Evolutionary conservation across 2,888 invertebrate species (phyloP).

Genomic region (Phania funesta): DNA sequence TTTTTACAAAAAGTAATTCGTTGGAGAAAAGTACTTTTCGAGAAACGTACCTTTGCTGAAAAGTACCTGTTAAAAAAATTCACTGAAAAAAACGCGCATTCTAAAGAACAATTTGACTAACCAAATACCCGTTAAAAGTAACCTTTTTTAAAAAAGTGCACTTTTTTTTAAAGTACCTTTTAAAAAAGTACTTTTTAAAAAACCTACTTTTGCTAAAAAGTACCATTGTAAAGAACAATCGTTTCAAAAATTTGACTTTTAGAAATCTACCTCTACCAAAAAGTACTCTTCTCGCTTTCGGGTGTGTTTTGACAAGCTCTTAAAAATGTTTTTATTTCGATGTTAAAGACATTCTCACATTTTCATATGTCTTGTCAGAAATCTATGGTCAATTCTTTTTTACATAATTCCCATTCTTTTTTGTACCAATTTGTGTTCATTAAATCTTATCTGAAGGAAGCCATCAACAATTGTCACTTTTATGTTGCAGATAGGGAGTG

Average conservation of each 20-base stretch:
- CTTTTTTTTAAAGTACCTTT: neutral
- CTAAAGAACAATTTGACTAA: no score
- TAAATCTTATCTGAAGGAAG: no score
- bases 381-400: slow-evolving; percentile 13
- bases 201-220: neutral
- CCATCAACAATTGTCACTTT: no score
- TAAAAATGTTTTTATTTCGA: neutral
- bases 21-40: no score
- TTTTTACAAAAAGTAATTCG: no score
- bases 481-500: no score
- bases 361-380: neutral
- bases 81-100: no score
- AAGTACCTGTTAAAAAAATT: neutral
- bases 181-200: neutral
- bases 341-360: neutral
- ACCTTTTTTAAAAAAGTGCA: neutral
- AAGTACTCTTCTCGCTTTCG: no score
- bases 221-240: neutral
- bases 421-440: neutral
- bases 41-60: neutral
- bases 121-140: no score
- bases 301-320: neutral
- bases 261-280: no score
- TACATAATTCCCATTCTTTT: slow-evolving; percentile 2
- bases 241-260: neutral